Evolutionary conservation across 1,140 invertebrate genomes (phyloP).

Genomic region (Eulimnadia texana): DNA sequence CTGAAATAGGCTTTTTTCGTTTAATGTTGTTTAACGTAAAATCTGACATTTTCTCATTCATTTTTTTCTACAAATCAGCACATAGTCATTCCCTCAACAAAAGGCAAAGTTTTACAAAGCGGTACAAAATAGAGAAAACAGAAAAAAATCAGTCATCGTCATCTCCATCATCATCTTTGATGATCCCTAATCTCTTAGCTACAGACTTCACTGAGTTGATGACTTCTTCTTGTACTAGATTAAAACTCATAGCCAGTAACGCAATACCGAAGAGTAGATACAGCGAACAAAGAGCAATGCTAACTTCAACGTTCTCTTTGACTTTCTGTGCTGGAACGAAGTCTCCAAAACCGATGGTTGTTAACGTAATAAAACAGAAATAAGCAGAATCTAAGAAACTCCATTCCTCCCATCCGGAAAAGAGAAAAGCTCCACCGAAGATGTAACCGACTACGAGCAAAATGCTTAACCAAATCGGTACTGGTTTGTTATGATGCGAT

Average conservation of each 20-base stretch:
- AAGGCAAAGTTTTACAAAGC: too few relatives aligned
- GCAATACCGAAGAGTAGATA: slow-evolving; percentile 94
- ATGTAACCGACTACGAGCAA: slow-evolving; percentile 79
- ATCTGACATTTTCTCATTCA: too few relatives aligned
- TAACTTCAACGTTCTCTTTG: slow-evolving; percentile 38
- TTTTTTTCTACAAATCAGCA: too few relatives aligned
- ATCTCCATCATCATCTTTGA: slow-evolving; percentile 53
- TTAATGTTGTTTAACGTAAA: too few relatives aligned
- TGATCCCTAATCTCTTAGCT: slow-evolving; percentile 65
- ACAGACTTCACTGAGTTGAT: slow-evolving; percentile 71
- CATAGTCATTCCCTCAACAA: too few relatives aligned
- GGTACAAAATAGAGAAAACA: not conserved
- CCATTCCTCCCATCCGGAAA: slow-evolving; percentile 66
- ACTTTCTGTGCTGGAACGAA: slow-evolving; percentile 74
- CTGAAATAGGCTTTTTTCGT: too few relatives aligned
- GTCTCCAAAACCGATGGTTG: slow-evolving; percentile 88
- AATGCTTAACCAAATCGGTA: slow-evolving; percentile 82
- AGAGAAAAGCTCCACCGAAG: slow-evolving; percentile 68
- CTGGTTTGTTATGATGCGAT: slow-evolving; percentile 35
- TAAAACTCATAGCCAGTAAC: slow-evolving; percentile 95
- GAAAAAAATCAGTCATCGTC: slow-evolving; percentile 3
- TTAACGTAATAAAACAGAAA: slow-evolving; percentile 90
- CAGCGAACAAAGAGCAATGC: slow-evolving; percentile 78
- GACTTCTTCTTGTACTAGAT: slow-evolving; percentile 85
- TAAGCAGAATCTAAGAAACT: slow-evolving; percentile 78